Conservation (phyloP, 2,797 vertebrate species). For the Catharus ustulatus region DNA sequence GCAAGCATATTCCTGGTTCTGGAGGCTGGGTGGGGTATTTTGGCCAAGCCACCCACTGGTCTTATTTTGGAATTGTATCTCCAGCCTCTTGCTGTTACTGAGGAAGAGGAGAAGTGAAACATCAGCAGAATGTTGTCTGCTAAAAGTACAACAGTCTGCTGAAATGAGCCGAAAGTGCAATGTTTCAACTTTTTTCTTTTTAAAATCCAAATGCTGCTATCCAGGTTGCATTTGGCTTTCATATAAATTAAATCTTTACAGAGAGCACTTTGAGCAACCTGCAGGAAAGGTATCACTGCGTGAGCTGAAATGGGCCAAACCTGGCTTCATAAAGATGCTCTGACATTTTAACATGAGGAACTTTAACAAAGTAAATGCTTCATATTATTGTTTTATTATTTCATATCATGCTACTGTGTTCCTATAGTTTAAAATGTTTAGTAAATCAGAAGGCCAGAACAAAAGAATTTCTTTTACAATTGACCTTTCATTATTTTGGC, state of each 20-base stretch:
- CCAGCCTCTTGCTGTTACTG: background rate
- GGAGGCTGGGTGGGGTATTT: too few species aligned
- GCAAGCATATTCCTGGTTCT: accelerated
- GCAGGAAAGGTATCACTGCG: accelerated
- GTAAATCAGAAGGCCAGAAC: background rate
- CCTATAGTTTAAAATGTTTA: background rate
- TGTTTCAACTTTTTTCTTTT: background rate
- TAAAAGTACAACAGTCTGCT: background rate
- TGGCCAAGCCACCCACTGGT: background rate
- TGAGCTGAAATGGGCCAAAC: background rate
- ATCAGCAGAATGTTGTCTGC: background rate
- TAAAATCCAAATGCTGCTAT: background rate
- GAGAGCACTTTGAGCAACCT: background rate
- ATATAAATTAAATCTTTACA: background rate
- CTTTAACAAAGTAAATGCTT: background rate
- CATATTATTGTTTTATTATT: background rate
- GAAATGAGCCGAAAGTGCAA: background rate
- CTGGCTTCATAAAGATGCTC: background rate
- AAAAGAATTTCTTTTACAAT: background rate
- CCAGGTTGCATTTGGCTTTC: background rate
- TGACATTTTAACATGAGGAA: background rate
- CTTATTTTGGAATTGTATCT: background rate
- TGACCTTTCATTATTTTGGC: background rate
- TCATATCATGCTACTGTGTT: background rate
- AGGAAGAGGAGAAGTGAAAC: background rate